These are phyloP conservation scores for Protophormia terraenovae DNA, from an alignment of 2,888 invertebrate genomes.

Conservation along the genomic window DNA sequence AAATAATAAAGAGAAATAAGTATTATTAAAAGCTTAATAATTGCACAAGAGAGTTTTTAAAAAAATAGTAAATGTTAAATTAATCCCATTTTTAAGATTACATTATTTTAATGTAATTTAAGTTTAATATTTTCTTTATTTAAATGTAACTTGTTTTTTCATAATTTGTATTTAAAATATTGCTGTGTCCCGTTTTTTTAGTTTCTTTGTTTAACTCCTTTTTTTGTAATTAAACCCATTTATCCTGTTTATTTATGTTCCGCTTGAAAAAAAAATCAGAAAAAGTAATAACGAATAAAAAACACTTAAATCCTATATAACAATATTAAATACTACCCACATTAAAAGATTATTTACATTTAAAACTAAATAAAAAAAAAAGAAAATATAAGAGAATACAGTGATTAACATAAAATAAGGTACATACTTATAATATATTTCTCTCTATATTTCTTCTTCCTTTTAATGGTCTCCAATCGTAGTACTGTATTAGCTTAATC, in stretches of 20 bases:
- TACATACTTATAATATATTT: too few relatives aligned
- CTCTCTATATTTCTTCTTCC: too few relatives aligned
- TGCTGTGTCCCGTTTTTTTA: neutral
- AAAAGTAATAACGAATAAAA: neutral
- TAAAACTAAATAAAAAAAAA: neutral
- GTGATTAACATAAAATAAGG: too few relatives aligned
- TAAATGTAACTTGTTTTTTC: neutral
- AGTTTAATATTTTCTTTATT: neutral
- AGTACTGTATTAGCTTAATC: too few relatives aligned
- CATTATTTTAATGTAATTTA: too few relatives aligned
- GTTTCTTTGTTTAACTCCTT: neutral
- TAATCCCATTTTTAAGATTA: too few relatives aligned
- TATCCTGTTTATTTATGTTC: slow-evolving; percentile 42
- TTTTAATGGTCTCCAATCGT: too few relatives aligned
- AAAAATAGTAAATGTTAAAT: neutral
- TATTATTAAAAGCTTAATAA: too few relatives aligned
- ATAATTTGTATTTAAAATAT: too few relatives aligned
- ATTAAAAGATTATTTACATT: slow-evolving; percentile 61
- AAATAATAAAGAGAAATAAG: neutral
- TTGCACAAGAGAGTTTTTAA: neutral
- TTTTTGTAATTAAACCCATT: slow-evolving; percentile 39
- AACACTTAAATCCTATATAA: slow-evolving; percentile 17
- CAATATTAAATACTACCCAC: slow-evolving; percentile 32
- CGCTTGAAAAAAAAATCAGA: neutral
- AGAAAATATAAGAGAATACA: neutral